Evolutionary conservation across 2,888 invertebrate species (phyloP).

Genomic region (Drosophila melanosoma): DNA sequence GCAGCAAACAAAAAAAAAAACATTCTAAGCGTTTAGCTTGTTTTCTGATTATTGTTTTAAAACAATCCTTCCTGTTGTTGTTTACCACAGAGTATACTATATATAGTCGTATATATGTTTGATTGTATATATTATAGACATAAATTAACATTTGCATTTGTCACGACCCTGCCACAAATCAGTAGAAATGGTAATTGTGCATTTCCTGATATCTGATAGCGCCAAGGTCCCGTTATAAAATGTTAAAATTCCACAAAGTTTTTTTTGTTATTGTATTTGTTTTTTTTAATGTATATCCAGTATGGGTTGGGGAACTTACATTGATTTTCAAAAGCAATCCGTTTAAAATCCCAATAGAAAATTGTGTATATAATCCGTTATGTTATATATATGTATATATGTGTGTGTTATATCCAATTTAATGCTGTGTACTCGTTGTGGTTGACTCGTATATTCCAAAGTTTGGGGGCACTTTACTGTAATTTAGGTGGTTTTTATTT

Average conservation of each 20-base stretch:
- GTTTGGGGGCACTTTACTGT: conserved; percentile 32
- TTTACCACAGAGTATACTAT: conserved; percentile 20
- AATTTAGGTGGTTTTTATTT: conserved; percentile 37
- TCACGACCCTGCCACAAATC: conserved; percentile 66
- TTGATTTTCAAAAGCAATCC: conserved; percentile 84
- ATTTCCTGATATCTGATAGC: conserved; percentile 61
- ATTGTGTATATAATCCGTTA: conserved; percentile 17
- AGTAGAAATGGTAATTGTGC: conserved; percentile 54
- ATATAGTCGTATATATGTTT: background rate
- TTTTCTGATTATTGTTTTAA: conserved; percentile 7
- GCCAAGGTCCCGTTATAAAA: conserved; percentile 46
- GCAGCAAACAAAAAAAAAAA: background rate
- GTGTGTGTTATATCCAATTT: conserved; percentile 47
- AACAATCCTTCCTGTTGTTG: conserved; percentile 36
- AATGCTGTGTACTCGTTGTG: conserved; percentile 24
- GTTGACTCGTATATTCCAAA: conserved; percentile 59
- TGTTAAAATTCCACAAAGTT: conserved; percentile 7
- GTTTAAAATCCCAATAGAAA: conserved; percentile 43
- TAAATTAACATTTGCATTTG: conserved; percentile 55
- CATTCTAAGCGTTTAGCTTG: conserved; percentile 11
- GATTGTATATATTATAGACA: conserved; percentile 9
- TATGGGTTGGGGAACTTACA: conserved; percentile 78
- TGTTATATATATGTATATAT: conserved; percentile 3
- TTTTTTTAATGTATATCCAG: background rate
- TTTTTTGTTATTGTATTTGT: background rate